Evolutionary conservation across 2,797 vertebrate species (phyloP), one percentile per base, ranked within the genome.

Genomic region (Melanotaenia pygmaea): DNA sequence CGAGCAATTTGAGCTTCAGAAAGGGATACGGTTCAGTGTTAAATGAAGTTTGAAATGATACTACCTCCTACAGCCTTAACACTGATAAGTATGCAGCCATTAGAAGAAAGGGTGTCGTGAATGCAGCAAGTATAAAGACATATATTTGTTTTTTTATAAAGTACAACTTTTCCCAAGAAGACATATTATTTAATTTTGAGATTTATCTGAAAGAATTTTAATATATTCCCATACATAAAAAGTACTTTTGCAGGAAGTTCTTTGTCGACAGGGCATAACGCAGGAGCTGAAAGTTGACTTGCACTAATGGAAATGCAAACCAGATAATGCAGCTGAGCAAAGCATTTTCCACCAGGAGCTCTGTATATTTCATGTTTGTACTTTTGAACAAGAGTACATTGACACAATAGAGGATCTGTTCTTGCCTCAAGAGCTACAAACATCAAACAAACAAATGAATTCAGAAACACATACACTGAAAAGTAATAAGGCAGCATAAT

Each of bases 11-110:
- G 84, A 88, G 86, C 85, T 90, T 88, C 76, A 84, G 85, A 90
- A 89, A 91, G 89, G 88, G 90, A 87, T 90, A 82, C 18, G 83
- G 91, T 90, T 94, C 85, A 70, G 83, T 91, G 91, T 92, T 94
- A 92, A 94, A 95, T 94, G 93, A 93, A 90, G 88, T 94, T 86
- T 94, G 91, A 94, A 94, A 93, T 90, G 79, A 93, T 89, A 87
- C 87, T 89, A 82, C 88, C 89, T 92, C 93, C 93, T 76, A 81
- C 79, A 87, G 93, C 81, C 72, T 74, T 79, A 62, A 88, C 85
- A 83, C 77, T 81, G 81, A 87, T 81, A 87, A 79, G 82, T 71
- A 66, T 72, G 84, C 70, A 84, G 83, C 85, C 83, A 90, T 88
- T 76, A 74, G 30, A 74, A 32, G 66, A 50, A 65, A 70, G 62